Evolutionary conservation across 2,113 vertebrate species (phyloP), one percentile per base, ranked within the genome.

Genomic region (Plectropomus leopardus): DNA sequence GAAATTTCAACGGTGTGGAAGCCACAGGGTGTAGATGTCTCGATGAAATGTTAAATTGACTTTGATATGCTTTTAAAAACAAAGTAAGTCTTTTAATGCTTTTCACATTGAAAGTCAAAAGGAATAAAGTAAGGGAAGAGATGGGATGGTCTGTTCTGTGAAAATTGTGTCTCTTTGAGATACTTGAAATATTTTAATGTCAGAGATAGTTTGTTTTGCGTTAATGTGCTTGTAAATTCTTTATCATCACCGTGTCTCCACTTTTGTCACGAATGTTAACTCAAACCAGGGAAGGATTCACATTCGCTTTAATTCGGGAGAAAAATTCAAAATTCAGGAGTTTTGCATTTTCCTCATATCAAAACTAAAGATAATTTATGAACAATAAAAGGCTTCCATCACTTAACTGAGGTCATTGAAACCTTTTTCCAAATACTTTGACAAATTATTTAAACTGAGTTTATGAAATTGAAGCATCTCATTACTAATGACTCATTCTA

Each of bases 31-130:
- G 55, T 64, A 34, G 34, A 70, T 55, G 36, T 59, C 51, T 8
- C 17, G 0, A 28, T 55, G 21, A 61, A 45, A 58, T 23, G 55
- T 30, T 2, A 19, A 65, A 48, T 34, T 30, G 11, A 69, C 66
- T 81, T 83, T 76, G 68, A 79, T 85, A 50, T 71, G 28, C 16
- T 81, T 83, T 87, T 85, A 51, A 79, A 82, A 75, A 78, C 0
- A 1, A 1, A 79, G 32, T 77, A 63, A 84, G 54, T 85, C 55
- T 79, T 85, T 80, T 76, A 53, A 64, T 82, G 77, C 65, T 86
- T 88, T 81, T 89, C 74, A 84, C 45, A 82, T 76, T 82, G 69
- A 82, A 89, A 86, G 82, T 67, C 0, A 6, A 72, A 72, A 75
- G 74, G 54, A 89, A 82, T 86, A 86, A 86, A 84, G 70, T 67